A percentile compares a stretch with the other conserved stretches of the same genome.
These are phyloP conservation scores for Pararge aegeria DNA, from an alignment of 1,140 invertebrate species.

Conservation along the genomic window DNA sequence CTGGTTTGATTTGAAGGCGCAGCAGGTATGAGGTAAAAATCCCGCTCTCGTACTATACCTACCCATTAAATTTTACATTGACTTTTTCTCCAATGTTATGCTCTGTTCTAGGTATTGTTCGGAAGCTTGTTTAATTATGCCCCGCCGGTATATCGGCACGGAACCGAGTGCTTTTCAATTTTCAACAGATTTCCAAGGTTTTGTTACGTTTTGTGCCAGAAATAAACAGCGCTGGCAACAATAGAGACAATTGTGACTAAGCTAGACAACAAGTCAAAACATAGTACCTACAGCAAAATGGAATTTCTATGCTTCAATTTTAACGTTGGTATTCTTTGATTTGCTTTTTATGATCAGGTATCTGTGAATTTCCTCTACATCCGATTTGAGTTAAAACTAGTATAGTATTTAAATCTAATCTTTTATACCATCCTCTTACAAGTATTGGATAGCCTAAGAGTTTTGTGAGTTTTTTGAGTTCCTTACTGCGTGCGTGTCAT, in stretches of 20 bases:
- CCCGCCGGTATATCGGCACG: conserved; percentile 3
- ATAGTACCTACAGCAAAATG: too few relatives aligned
- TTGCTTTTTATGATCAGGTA: too few relatives aligned
- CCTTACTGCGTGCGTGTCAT: too few relatives aligned
- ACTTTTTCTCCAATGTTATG: conserved; percentile 35
- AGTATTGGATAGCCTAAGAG: too few relatives aligned
- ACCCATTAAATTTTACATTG: conserved; percentile 35
- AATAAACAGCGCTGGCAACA: neutral
- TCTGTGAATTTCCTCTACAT: too few relatives aligned
- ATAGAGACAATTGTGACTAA: neutral
- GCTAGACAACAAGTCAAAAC: neutral
- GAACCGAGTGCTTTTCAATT: conserved; percentile 6
- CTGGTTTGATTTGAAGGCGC: neutral
- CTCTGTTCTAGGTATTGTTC: conserved; percentile 33
- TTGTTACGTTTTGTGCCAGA: conserved; percentile 1
- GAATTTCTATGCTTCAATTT: too few relatives aligned
- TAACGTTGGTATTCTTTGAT: too few relatives aligned
- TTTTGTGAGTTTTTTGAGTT: too few relatives aligned
- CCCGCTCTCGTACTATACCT: neutral
- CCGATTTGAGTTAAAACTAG: too few relatives aligned
- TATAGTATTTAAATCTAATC: too few relatives aligned
- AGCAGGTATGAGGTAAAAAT: neutral
- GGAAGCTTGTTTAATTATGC: conserved; percentile 33
- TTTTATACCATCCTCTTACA: too few relatives aligned
- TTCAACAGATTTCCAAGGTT: conserved; percentile 4